Evolutionary conservation across 2,888 invertebrate genomes (phyloP), one percentile per base, ranked within the genome.

Genomic region (Neelides folsomi): DNA sequence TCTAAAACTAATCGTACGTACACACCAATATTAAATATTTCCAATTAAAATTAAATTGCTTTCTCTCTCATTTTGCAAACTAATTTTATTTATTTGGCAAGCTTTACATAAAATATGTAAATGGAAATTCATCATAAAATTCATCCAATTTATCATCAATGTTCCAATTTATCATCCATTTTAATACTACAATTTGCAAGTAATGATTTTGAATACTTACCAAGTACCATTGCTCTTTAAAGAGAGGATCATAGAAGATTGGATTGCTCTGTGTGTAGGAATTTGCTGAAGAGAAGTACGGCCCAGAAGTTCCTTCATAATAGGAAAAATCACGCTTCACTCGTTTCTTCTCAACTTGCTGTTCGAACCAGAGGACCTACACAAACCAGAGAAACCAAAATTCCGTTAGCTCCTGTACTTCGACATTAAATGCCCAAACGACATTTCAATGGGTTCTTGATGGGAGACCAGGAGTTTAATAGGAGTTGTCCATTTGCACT

Each of bases 141-240:
- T 37, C 10, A 37, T 27, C 7, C 27, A 27, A 27, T 27, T 27
- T 27, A 27, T 27, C 27, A 27, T 27, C 27, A 3, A 27, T 27
- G n/a, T 27, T 27, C 7, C 27, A 27, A 27, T 27, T 27, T 27
- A 5, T 3, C 27, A 7, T 3, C 3, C 27, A 27, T 27, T 5
- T 27, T 27, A 7, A 6, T 15, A 15, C 5, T 43, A 18, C 10
- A 15, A 18, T 19, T 9, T 43, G 43, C 10, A 15, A 18, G 20
- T 2, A 43, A 12, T 9, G 16, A 18, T 43, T 9, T 9, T n/a
- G 19, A 43, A 18, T 40, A 82, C 93, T 82, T 74, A 94, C 94
- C 84, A 95, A 75, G 70, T 97, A 97, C 95, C 94, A 95, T 76
- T 94, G 90, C 71, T 93, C 88, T 68, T 85, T 83, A 77, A 84